These are phyloP conservation scores for Zootermopsis nevadensis DNA, from an alignment of 2,888 invertebrate genomes.

Conservation along the genomic window DNA sequence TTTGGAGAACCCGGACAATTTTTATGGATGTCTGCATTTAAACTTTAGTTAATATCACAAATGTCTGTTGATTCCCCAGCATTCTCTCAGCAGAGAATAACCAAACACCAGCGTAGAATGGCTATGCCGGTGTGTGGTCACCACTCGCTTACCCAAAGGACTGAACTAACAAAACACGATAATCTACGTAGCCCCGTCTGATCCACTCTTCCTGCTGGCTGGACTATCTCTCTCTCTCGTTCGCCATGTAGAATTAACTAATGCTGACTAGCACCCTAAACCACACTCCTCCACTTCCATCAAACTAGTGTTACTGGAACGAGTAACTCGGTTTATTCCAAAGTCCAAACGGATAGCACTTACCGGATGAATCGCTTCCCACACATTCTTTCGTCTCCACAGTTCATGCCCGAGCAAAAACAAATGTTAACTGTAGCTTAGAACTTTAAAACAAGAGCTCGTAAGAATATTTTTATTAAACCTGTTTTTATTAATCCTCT, in stretches of 20 bases:
- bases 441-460: neutral
- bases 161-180: slow-evolving; percentile 31
- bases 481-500: neutral
- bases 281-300: slow-evolving; percentile 12
- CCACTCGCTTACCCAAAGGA: slow-evolving; percentile 27
- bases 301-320: neutral
- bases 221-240: neutral
- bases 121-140: slow-evolving; percentile 19
- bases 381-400: neutral
- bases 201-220: neutral
- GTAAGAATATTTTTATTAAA: slow-evolving; percentile 21
- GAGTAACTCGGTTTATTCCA: slow-evolving; percentile 33
- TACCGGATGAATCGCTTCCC: slow-evolving; percentile 25
- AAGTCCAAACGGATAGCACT: slow-evolving; percentile 40
- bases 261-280: slow-evolving; percentile 19
- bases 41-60: slow-evolving; percentile 12
- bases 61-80: neutral
- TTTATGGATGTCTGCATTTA: neutral
- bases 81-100: neutral
- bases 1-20: neutral
- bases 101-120: slow-evolving; percentile 14
- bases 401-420: slow-evolving; percentile 17
- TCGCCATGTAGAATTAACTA: slow-evolving; percentile 35
- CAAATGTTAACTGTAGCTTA: neutral
- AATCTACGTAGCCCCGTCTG: slow-evolving; percentile 31